Percentiles rank a stretch among this genome's conserved stretches.
Evolutionary conservation across 1,140 invertebrate species (phyloP).

Genomic region (Drosophila ohnishii): DNA sequence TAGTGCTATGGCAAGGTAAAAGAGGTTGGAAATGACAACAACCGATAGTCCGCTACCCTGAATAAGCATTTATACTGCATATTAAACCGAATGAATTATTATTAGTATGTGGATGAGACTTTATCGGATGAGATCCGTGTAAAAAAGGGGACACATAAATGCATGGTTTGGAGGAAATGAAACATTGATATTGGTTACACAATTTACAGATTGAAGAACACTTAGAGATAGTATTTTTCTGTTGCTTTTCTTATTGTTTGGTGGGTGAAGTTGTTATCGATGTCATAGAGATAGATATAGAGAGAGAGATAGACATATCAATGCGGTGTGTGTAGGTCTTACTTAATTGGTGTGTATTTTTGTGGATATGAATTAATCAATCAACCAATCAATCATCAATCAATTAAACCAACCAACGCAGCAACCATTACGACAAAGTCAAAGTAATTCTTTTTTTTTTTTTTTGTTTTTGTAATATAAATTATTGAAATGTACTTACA

Average conservation of each 20-base stretch:
- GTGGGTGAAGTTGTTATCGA: conserved; percentile 42
- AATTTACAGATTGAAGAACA: conserved; percentile 75
- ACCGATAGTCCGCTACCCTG: conserved; percentile 36
- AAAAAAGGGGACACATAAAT: conserved; percentile 11
- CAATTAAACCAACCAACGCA: conserved; percentile 81
- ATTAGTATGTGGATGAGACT: conserved; percentile 18
- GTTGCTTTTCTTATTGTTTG: conserved; percentile 19
- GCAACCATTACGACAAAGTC: conserved; percentile 83
- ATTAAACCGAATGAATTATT: conserved; percentile 19
- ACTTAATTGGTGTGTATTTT: conserved; percentile 64
- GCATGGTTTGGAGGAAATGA: conserved; percentile 33
- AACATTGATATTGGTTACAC: conserved; percentile 44
- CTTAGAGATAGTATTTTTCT: conserved; percentile 59
- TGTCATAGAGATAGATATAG: conserved; percentile 47
- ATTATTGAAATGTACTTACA: conserved; percentile 83
- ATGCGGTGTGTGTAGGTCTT: conserved; percentile 57
- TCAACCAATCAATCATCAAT: conserved; percentile 78
- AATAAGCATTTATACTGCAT: conserved; percentile 25
- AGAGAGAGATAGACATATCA: conserved; percentile 59
- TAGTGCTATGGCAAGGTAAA: conserved; percentile 14
- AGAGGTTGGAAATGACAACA: conserved; percentile 7
- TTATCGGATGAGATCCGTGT: conserved; percentile 23
- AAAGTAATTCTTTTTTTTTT: conserved; percentile 66
- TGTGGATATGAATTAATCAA: conserved; percentile 69
- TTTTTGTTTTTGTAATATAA: conserved; percentile 55